phyloP scores from a whole-genome alignment of 2,113 vertebrate genomes.

The Trogon surrucura region DNA sequence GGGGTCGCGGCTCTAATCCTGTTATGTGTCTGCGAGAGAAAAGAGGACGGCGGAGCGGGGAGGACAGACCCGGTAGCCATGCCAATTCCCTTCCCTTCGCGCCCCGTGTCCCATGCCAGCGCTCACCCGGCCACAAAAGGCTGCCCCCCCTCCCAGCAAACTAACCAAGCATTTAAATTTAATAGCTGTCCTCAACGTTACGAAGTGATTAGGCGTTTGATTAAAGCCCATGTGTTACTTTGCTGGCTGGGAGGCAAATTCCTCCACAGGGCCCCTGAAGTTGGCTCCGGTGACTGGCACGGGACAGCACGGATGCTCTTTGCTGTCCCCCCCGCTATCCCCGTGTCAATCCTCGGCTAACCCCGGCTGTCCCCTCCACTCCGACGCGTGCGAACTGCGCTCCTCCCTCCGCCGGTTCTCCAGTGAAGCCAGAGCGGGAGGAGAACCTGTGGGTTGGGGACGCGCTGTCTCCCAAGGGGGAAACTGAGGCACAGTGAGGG shows the following conservation, averaged over 20 bases:
- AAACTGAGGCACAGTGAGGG: not conserved
- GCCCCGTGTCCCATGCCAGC: slow-evolving; percentile 36
- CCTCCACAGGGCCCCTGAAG: not conserved
- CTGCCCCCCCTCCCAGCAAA: not conserved
- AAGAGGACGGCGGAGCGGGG: not conserved
- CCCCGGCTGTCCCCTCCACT: not conserved
- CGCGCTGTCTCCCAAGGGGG: rapidly evolving
- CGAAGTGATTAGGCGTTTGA: not conserved
- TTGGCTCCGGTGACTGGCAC: rapidly evolving
- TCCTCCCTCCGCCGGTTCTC: not conserved
- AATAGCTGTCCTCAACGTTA: not conserved
- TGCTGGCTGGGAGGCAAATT: not conserved
- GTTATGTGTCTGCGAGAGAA: slow-evolving; percentile 41
- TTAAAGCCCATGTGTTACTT: not conserved
- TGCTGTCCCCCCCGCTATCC: not conserved
- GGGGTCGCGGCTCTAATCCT: slow-evolving; percentile 42
- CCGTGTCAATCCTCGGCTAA: not conserved
- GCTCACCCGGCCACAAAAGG: not conserved
- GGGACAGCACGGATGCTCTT: not conserved
- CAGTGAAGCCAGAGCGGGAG: not conserved
- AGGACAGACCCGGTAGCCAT: not conserved
- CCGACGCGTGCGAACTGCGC: rapidly evolving
- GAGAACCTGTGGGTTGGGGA: rapidly evolving
- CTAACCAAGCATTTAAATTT: slow-evolving; percentile 46
- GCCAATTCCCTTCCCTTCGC: slow-evolving; percentile 31